These are phyloP conservation scores for Heteromurus nitidus DNA, from an alignment of 2,888 invertebrate genomes.

Conservation along the genomic window DNA sequence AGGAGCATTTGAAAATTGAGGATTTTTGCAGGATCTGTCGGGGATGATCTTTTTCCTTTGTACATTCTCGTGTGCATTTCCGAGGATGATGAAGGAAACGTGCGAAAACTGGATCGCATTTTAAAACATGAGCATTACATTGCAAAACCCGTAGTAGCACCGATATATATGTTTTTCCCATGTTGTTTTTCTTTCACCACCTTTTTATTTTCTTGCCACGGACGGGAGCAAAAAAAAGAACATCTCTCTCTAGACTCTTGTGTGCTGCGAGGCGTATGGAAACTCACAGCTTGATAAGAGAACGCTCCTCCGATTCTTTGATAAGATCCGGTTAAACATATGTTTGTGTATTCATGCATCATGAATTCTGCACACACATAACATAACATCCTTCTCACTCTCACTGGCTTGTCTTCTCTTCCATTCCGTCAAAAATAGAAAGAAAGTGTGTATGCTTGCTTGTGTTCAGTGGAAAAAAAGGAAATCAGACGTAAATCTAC, in stretches of 20 bases:
- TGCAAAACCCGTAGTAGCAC: not conserved
- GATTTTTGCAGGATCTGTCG: slow-evolving; percentile 40
- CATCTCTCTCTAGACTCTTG: slow-evolving; percentile 11
- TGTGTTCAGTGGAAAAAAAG: too few species aligned
- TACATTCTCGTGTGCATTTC: slow-evolving; percentile 35
- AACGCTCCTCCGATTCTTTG: slow-evolving; percentile 8
- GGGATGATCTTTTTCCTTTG: slow-evolving; percentile 1
- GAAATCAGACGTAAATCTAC: slow-evolving; percentile 35
- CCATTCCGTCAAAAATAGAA: too few species aligned
- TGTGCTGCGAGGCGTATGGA: not conserved
- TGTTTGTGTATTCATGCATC: slow-evolving; percentile 36
- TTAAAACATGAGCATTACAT: slow-evolving; percentile 24
- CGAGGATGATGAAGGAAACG: slow-evolving; percentile 58
- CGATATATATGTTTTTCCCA: not conserved
- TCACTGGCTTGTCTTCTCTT: not conserved
- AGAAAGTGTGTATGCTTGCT: too few species aligned
- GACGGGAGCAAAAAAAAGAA: too few species aligned
- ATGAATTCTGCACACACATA: slow-evolving; percentile 46
- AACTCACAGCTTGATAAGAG: not conserved
- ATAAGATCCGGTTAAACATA: slow-evolving; percentile 22
- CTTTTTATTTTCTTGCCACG: slow-evolving; percentile 35
- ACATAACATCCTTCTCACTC: not conserved
- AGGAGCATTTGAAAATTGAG: slow-evolving; percentile 48
- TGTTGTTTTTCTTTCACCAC: slow-evolving; percentile 48
- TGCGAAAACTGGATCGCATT: slow-evolving; percentile 49